Evolutionary conservation across 2,113 vertebrate species (phyloP), one percentile per base, ranked within the genome.

Genomic region (Xiphophorus couchianus): DNA sequence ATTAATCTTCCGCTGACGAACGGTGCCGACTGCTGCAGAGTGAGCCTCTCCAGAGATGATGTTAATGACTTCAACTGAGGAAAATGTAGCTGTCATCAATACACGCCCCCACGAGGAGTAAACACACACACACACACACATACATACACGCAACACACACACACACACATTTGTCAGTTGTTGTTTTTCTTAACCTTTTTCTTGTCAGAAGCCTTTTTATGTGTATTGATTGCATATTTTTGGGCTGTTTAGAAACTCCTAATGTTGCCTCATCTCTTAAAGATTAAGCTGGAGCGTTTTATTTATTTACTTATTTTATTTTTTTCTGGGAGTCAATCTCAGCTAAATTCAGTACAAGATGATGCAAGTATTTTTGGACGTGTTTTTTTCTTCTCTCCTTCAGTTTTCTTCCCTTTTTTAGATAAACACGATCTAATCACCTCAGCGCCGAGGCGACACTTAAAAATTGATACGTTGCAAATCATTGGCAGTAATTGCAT

Each of bases 1-100:
- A 88, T 91, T 89, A 90, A 91, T 89, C 76, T 82, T 84, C 77
- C 69, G 84, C 87, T 84, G 81, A 89, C 80, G 82, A 75, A 84
- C 54, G 48, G 42, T 74, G 70, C 62, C 74, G 62, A 61, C n/a
- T 70, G 77, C 74, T 51, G 80, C 84, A 75, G 51, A 84, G 73
- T 73, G 28, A 71, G 68, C 71, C n/a, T 86, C 87, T 90, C 71
- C 73, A 82, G 77, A 91, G 86, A 81, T 80, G 54, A 71, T 83
- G 61, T 77, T 82, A 84, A 90, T 84, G 79, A 76, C 74, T 85
- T 87, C 22, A 58, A 58, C 22, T n/a, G 51, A 58, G 51, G 51
- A n/a, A 58, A 76, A 91, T 69, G 63, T 79, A 28, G 75, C 77
- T 80, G 78, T 84, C 82, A 79, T 81, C 78, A 84, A 62, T 72